Percentiles rank a stretch among this genome's conserved stretches.
Evolutionary conservation across 2,797 vertebrate species (phyloP).

Genomic region (Astyanax mexicanus): DNA sequence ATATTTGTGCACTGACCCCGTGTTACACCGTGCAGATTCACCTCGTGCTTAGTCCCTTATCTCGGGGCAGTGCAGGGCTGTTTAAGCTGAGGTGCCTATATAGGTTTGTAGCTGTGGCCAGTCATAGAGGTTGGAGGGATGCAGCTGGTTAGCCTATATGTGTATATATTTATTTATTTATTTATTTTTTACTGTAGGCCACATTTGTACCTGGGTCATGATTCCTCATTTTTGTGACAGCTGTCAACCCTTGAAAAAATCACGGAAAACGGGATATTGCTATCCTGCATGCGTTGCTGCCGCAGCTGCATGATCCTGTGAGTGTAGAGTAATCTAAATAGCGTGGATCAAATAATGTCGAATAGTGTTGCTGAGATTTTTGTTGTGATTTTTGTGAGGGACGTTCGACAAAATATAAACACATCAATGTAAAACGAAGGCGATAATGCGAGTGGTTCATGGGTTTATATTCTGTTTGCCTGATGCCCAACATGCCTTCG

Average conservation of each 20-base stretch:
- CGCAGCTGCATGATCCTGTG: conserved; percentile 2
- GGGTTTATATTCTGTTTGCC: too few species aligned
- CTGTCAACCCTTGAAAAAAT: background rate
- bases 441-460: too few species aligned
- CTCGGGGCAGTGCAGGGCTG: background rate
- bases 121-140: conserved; percentile 29
- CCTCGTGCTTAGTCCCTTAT: background rate
- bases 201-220: conserved; percentile 15
- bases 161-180: too few species aligned
- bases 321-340: background rate
- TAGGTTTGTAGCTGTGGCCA: too few species aligned
- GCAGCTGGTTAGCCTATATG: conserved; percentile 21
- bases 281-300: background rate
- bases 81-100: background rate
- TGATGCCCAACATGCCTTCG: background rate
- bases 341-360: too few species aligned
- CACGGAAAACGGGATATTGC: background rate
- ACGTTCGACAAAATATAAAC: background rate
- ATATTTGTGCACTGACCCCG: too few species aligned
- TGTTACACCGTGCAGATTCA: background rate
- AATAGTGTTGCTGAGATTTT: background rate
- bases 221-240: conserved; percentile 20
- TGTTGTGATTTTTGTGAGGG: too few species aligned
- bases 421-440: too few species aligned
- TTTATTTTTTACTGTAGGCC: conserved; percentile 1